Conservation (phyloP, 2,797 vertebrate genomes). For the Masticophis lateralis region DNA sequence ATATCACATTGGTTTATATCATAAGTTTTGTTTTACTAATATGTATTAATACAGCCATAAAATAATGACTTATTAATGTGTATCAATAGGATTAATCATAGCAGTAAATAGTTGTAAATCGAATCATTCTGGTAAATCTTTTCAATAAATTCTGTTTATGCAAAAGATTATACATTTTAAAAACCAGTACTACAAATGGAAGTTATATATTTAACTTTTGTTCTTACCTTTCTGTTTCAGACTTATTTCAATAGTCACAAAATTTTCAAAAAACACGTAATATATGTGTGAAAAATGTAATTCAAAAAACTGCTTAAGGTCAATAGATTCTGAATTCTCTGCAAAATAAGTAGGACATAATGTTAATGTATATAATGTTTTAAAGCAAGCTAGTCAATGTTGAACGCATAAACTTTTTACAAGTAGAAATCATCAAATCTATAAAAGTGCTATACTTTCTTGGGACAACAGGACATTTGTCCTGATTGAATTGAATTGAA, state of each 20-base stretch:
- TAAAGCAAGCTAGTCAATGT: not conserved
- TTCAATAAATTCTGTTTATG: not conserved
- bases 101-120: not conserved
- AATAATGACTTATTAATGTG: not conserved
- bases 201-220: constrained; percentile 4
- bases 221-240: constrained; percentile 95
- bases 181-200: not conserved
- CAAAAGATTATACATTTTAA: not conserved
- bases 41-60: not conserved
- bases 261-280: constrained; percentile 99
- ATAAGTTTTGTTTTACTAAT: not conserved
- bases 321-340: constrained; percentile 94
- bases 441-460: not conserved
- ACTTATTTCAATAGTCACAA: constrained; percentile 95
- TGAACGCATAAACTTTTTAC: not conserved
- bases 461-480: not conserved
- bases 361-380: constrained; percentile 9
- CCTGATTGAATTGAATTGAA: too few species aligned
- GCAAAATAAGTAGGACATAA: constrained; percentile 64
- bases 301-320: constrained; percentile 97
- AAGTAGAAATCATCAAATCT: not conserved
- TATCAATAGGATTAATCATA: not conserved
- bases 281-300: constrained; percentile 97
- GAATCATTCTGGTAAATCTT: not conserved
- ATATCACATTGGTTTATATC: not conserved